A percentile compares a stretch with the other conserved stretches of the same genome.
These are phyloP conservation scores for Hystrix brachyura DNA, from an alignment of 2,113 vertebrate genomes.

Conservation along the genomic window DNA sequence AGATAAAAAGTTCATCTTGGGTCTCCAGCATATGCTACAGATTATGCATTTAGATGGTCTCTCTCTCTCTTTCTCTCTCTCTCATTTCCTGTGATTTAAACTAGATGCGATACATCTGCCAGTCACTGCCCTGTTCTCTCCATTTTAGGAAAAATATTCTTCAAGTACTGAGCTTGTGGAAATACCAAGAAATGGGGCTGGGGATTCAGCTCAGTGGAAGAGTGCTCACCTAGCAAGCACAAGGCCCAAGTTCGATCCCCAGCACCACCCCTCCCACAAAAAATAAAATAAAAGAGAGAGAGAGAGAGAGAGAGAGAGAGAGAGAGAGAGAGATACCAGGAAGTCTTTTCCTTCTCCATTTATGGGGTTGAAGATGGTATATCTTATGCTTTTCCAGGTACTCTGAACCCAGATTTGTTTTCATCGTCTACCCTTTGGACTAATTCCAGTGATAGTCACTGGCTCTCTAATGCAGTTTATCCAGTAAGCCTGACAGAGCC, in stretches of 20 bases:
- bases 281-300: too few relatives aligned
- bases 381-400: neutral
- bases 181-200: neutral
- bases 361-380: neutral
- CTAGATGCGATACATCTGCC: neutral
- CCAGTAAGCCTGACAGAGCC: neutral
- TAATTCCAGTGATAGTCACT: neutral
- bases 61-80: neutral
- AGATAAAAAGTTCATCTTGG: neutral
- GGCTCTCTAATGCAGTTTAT: neutral
- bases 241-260: too few relatives aligned
- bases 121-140: neutral
- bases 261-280: too few relatives aligned
- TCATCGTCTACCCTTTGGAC: neutral
- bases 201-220: too few relatives aligned
- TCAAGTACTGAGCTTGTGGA: neutral
- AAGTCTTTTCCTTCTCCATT: neutral
- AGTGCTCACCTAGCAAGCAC: too few relatives aligned
- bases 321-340: neutral
- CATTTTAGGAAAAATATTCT: neutral
- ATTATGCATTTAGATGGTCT: neutral
- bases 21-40: neutral
- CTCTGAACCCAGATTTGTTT: slow-evolving; percentile 45
- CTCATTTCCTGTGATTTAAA: neutral
- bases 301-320: too few relatives aligned